These are phyloP conservation scores for Heliocidaris erythrogramma DNA, from an alignment of 35 echinoderm and acorn worm genomes.

Conservation along the genomic window DNA sequence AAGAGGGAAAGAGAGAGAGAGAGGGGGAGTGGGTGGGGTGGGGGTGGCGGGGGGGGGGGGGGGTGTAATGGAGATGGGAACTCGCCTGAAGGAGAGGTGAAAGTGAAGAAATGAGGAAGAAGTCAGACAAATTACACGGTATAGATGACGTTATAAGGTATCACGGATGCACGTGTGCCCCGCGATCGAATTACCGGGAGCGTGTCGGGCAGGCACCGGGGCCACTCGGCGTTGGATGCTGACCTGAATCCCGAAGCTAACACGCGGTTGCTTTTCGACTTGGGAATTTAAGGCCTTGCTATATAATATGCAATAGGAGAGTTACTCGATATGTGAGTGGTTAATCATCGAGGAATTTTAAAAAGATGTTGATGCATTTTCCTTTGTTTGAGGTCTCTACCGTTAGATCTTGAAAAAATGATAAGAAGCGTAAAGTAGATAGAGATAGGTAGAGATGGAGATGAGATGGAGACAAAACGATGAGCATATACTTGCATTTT, in stretches of 20 bases:
- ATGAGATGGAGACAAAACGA: no score
- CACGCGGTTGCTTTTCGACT: background rate
- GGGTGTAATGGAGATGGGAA: background rate
- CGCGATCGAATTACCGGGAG: slow-evolving; percentile 7
- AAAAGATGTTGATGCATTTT: background rate
- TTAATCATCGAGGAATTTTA: background rate
- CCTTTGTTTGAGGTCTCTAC: background rate
- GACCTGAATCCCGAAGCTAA: background rate
- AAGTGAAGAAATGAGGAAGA: background rate
- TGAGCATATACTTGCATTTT: no score
- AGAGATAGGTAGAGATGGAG: no score
- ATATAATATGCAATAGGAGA: background rate
- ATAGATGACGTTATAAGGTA: slow-evolving; percentile 27
- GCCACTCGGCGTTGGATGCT: background rate
- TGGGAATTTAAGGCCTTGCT: background rate
- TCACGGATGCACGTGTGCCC: slow-evolving; percentile 2
- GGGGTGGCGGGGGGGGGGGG: no score
- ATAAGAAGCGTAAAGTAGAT: no score
- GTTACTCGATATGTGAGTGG: background rate
- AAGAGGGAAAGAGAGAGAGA: background rate
- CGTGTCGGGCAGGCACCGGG: background rate
- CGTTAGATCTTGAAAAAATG: background rate
- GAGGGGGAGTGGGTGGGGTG: background rate
- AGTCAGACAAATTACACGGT: slow-evolving; percentile 20
- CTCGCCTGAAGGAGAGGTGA: background rate